Conservation (phyloP, 2,888 invertebrate genomes). For the Lutraria lutraria region DNA sequence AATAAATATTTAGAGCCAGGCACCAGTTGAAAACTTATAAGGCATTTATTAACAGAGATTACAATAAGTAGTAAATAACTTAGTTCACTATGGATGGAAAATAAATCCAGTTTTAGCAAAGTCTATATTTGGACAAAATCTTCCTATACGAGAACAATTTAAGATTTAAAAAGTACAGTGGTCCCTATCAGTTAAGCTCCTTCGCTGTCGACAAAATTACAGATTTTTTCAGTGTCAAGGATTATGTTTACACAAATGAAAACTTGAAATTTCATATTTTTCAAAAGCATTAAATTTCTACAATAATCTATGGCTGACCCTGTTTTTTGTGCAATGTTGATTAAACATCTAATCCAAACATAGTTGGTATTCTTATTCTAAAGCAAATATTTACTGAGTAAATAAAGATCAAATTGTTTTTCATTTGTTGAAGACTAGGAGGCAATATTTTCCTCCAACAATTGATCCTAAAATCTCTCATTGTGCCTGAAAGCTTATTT, state of each 20-base stretch:
- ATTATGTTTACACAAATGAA: slow-evolving; percentile 52
- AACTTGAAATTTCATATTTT: slow-evolving; percentile 61
- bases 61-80: too few relatives aligned
- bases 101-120: too few relatives aligned
- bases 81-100: too few relatives aligned
- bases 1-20: too few relatives aligned
- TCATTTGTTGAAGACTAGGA: slow-evolving; percentile 61
- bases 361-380: slow-evolving; percentile 66
- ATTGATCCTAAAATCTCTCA: slow-evolving; percentile 71
- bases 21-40: too few relatives aligned
- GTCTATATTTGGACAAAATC: too few relatives aligned
- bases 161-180: neutral
- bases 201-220: neutral
- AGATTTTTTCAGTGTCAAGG: slow-evolving; percentile 44
- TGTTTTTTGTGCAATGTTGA: slow-evolving; percentile 65
- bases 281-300: slow-evolving; percentile 69
- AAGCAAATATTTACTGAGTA: slow-evolving; percentile 67
- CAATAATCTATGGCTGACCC: slow-evolving; percentile 66
- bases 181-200: slow-evolving; percentile 7
- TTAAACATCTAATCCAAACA: slow-evolving; percentile 70
- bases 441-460: slow-evolving; percentile 68
- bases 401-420: slow-evolving; percentile 71
- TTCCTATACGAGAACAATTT: neutral
- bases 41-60: too few relatives aligned
- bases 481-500: slow-evolving; percentile 59